phyloP scores from a whole-genome alignment of 2,888 invertebrate genomes.

The Agonum fuliginosum region DNA sequence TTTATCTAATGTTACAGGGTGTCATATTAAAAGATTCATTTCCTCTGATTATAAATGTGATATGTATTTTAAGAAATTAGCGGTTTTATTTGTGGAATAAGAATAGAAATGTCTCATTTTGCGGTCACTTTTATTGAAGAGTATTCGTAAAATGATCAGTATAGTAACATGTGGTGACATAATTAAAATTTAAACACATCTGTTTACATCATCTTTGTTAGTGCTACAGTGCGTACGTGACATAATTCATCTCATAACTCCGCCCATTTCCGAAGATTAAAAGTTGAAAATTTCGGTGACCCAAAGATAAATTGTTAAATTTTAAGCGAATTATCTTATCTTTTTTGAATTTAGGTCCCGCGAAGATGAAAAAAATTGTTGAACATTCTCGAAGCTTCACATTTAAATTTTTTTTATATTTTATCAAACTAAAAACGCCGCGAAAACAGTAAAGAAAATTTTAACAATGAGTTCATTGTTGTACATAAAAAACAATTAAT shows the following conservation, averaged over 20 bases:
- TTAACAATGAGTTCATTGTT: conserved; percentile 3
- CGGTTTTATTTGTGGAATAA: no score
- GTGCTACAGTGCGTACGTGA: conserved; percentile 50
- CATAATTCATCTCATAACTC: conserved; percentile 39
- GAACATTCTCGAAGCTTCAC: not conserved
- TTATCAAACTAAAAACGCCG: no score
- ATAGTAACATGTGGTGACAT: conserved; percentile 48
- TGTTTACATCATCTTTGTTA: conserved; percentile 44
- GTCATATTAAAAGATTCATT: not conserved
- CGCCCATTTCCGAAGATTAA: conserved; percentile 47
- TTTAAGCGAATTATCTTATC: conserved; percentile 41
- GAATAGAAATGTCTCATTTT: conserved; percentile 7
- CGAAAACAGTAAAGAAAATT: no score
- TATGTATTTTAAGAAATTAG: no score
- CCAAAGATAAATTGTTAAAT: conserved; percentile 40
- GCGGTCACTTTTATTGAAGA: not conserved
- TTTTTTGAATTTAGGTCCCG: conserved; percentile 9
- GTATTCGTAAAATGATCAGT: conserved; percentile 1
- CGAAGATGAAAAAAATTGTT: conserved; percentile 7
- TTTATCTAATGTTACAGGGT: not conserved
- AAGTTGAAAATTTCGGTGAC: conserved; percentile 37
- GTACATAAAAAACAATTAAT: not conserved
- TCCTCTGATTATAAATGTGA: not conserved
- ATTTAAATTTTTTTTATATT: no score
- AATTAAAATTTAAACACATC: conserved; percentile 43